Percentiles rank a stretch among this genome's conserved stretches.
phyloP scores from a whole-genome alignment of 2,113 vertebrate genomes.

The Perccottus glenii region DNA sequence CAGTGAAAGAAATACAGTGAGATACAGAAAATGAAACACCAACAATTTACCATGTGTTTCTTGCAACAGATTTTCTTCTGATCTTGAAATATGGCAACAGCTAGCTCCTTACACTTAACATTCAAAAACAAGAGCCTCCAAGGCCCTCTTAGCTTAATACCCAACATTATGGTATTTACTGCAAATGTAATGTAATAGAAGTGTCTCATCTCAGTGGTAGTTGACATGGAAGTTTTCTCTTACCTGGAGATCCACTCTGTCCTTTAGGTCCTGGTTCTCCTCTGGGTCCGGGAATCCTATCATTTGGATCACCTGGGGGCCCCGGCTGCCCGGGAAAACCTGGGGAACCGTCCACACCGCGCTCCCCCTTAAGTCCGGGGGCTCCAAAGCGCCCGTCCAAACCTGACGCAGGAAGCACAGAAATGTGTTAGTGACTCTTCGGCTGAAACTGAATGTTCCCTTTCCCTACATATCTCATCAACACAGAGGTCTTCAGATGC shows the following conservation, averaged over 20 bases:
- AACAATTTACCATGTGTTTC: background rate
- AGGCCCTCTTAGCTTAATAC: no score
- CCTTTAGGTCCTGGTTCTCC: conserved; percentile 82
- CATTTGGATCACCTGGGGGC: conserved; percentile 60
- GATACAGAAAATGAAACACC: conserved; percentile 18
- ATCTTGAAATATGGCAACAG: background rate
- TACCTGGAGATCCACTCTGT: conserved; percentile 84
- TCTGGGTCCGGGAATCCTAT: conserved; percentile 66
- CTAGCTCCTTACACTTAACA: no score
- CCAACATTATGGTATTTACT: no score
- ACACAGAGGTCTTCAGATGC: background rate
- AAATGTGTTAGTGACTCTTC: background rate
- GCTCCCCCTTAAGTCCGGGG: conserved; percentile 85
- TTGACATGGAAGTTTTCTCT: conserved; percentile 9
- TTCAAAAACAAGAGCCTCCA: no score
- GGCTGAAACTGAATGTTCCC: no score
- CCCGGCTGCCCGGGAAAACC: conserved; percentile 83
- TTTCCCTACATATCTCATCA: background rate
- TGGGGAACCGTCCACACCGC: conserved; percentile 75
- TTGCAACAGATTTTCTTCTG: background rate
- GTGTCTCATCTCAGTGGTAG: background rate
- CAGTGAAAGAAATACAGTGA: conserved; percentile 24
- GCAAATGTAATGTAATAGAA: background rate
- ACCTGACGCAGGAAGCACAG: conserved; percentile 71
- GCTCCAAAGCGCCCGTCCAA: conserved; percentile 80